Conservation (phyloP, 2,113 vertebrate genomes). For the Callocephalon fimbriatum region DNA sequence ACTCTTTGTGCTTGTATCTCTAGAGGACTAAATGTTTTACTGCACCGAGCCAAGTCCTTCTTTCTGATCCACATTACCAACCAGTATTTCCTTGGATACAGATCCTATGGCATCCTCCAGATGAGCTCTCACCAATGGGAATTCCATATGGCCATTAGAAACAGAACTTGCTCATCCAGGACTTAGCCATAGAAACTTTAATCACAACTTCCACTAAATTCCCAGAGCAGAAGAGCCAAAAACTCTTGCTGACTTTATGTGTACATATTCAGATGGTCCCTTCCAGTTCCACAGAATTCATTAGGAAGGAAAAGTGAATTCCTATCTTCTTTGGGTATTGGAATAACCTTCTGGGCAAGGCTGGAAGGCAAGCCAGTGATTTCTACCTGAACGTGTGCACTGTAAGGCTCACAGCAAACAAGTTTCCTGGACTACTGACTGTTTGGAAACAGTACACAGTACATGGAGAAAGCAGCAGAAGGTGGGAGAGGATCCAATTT, state of each 20-base stretch:
- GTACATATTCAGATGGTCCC: neutral
- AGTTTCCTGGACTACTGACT: neutral
- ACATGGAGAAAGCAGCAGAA: neutral
- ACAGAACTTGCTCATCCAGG: neutral
- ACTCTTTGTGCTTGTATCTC: neutral
- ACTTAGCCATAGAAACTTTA: neutral
- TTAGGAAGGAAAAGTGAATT: neutral
- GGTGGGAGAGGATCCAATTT: constrained; percentile 23
- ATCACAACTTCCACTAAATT: neutral
- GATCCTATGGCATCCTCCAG: neutral
- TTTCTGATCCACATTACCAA: neutral
- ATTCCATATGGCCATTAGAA: neutral
- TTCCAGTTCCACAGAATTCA: neutral
- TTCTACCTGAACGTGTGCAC: neutral
- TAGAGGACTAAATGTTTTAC: neutral
- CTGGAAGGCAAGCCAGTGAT: neutral
- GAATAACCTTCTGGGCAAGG: neutral
- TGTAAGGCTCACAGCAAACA: neutral
- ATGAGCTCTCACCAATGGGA: neutral
- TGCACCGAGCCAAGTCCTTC: neutral
- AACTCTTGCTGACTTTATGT: fast-evolving
- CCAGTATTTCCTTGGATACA: neutral
- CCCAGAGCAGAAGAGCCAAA: neutral
- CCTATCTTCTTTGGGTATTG: neutral
- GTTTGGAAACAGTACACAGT: neutral